These are phyloP conservation scores for Bellardia pandia DNA, from an alignment of 2,888 invertebrate species.

Conservation along the genomic window DNA sequence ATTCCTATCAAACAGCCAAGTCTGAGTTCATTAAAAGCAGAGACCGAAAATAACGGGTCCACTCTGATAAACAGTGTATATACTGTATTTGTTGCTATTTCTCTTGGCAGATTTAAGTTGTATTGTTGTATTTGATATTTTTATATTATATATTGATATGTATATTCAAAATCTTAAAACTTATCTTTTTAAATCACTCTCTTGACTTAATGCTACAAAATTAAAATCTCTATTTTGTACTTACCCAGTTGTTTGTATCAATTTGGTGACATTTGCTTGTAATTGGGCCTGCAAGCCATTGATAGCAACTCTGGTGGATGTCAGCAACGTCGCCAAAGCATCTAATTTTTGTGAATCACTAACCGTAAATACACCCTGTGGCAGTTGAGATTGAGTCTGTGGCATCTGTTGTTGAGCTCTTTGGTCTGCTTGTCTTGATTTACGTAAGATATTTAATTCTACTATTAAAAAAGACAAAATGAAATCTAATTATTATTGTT, in stretches of 20 bases:
- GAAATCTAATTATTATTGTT: background rate
- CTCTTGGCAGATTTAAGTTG: too few relatives aligned
- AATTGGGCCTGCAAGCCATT: conserved; percentile 70
- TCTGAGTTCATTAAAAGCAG: too few relatives aligned
- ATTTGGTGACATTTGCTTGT: conserved; percentile 74
- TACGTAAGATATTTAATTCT: conserved; percentile 66
- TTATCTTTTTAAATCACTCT: background rate
- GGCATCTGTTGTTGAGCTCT: conserved; percentile 36
- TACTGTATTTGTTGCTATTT: too few relatives aligned
- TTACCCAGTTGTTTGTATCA: conserved; percentile 79
- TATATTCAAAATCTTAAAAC: background rate
- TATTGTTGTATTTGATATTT: too few relatives aligned
- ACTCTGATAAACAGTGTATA: too few relatives aligned
- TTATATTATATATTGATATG: too few relatives aligned
- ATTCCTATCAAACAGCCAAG: too few relatives aligned
- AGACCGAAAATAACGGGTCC: too few relatives aligned
- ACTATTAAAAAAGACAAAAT: conserved; percentile 32
- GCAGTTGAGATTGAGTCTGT: conserved; percentile 31
- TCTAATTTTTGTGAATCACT: conserved; percentile 75
- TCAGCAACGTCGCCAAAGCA: conserved; percentile 78
- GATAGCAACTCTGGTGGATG: conserved; percentile 77
- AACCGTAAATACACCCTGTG: conserved; percentile 34
- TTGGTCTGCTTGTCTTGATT: conserved; percentile 69
- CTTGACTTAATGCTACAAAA: background rate
- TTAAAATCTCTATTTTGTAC: conserved; percentile 34